Conservation (phyloP, 2,888 invertebrate genomes). For the Lydus trimaculatus region DNA sequence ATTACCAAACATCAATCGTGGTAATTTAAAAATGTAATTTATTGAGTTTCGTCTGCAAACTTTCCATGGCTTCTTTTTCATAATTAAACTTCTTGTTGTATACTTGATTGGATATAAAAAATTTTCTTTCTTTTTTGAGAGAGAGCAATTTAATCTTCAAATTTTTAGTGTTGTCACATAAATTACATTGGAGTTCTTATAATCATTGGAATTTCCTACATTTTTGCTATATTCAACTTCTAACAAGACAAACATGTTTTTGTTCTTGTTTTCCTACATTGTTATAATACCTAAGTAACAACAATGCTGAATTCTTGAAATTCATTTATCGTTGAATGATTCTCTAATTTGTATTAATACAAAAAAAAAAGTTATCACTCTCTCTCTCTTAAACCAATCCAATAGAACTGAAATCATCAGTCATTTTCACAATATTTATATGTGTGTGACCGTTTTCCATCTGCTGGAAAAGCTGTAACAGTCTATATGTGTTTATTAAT, state of each 20-base stretch:
- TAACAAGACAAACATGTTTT: neutral
- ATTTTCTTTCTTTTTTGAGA: no score
- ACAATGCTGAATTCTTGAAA: neutral
- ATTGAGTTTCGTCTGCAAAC: slow-evolving; percentile 22
- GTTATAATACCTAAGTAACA: slow-evolving; percentile 1
- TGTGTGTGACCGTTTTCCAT: neutral
- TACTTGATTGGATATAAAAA: slow-evolving; percentile 26
- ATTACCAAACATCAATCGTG: no score
- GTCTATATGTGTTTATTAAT: slow-evolving; percentile 25
- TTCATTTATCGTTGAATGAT: slow-evolving; percentile 1
- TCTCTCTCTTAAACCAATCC: no score
- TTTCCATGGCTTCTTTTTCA: slow-evolving; percentile 12
- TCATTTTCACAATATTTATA: neutral
- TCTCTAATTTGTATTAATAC: neutral
- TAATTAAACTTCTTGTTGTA: slow-evolving; percentile 27
- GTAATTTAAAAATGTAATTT: slow-evolving; percentile 26
- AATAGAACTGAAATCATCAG: neutral
- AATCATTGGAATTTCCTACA: neutral
- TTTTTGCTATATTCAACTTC: neutral
- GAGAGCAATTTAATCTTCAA: slow-evolving; percentile 27
- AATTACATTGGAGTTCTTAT: slow-evolving; percentile 14
- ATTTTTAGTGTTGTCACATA: slow-evolving; percentile 19
- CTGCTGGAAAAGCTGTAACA: neutral
- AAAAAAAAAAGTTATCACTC: neutral
- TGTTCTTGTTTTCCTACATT: slow-evolving; percentile 14